A percentile compares a stretch with the other conserved stretches of the same genome.
Conservation (phyloP, 2,113 vertebrate species). For the Ginglymostoma cirratum region DNA sequence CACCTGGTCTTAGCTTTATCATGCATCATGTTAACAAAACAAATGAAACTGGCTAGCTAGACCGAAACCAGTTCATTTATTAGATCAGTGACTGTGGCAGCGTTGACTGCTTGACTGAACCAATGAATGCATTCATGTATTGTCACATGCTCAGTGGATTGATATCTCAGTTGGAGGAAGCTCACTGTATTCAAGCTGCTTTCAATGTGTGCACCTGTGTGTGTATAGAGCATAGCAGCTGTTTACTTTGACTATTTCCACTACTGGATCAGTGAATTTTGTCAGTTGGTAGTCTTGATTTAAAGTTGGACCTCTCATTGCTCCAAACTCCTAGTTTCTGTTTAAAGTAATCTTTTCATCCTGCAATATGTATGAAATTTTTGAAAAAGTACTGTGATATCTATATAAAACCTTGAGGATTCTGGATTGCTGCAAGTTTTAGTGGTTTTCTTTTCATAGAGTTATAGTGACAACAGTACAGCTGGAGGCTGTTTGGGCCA, state of each 20-base stretch:
- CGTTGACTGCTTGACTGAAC: neutral
- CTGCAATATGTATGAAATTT: neutral
- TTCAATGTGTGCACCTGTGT: conserved; percentile 1
- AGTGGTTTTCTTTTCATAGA: neutral
- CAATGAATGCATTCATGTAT: neutral
- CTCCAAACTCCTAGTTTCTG: neutral
- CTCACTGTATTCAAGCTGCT: neutral
- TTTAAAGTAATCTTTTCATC: neutral
- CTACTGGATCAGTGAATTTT: neutral
- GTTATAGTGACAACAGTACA: neutral
- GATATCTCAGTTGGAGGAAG: neutral
- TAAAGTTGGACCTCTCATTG: neutral
- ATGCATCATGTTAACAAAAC: conserved; percentile 1
- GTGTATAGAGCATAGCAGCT: neutral
- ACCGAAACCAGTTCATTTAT: neutral
- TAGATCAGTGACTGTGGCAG: conserved; percentile 16
- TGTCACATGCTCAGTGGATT: neutral
- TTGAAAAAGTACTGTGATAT: neutral
- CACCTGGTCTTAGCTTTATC: conserved; percentile 11
- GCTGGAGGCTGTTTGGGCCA: neutral
- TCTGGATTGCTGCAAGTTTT: neutral
- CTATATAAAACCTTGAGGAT: neutral
- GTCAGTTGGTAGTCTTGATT: neutral
- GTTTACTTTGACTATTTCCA: neutral
- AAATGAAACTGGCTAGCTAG: conserved; percentile 22